Conservation (phyloP, 2,797 vertebrate species). For the Enteromius anoplus region DNA sequence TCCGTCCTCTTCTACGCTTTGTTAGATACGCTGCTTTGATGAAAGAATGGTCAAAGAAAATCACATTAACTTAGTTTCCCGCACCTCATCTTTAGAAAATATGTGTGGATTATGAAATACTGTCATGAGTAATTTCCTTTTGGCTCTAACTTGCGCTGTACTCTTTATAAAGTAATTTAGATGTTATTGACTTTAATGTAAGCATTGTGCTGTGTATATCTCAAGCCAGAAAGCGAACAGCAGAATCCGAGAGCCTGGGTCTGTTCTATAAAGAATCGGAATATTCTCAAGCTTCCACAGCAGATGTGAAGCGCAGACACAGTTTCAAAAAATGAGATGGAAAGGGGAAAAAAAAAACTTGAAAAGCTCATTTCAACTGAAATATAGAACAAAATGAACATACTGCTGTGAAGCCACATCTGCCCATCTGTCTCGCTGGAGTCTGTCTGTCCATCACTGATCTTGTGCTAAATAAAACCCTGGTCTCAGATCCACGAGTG, state of each 20-base stretch:
- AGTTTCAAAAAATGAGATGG: constrained; percentile 38
- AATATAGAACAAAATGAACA: constrained; percentile 71
- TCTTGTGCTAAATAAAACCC: constrained; percentile 67
- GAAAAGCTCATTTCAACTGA: constrained; percentile 76
- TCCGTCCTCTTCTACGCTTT: constrained; percentile 2
- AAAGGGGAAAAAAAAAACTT: constrained; percentile 31
- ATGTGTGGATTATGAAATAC: constrained; percentile 4
- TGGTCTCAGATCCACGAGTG: constrained; percentile 46
- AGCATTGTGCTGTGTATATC: constrained; percentile 3
- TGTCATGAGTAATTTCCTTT: constrained; percentile 8
- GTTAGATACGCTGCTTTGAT: neutral
- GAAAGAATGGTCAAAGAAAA: constrained; percentile 16
- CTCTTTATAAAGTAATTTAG: constrained; percentile 5
- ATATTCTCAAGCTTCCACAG: constrained; percentile 49
- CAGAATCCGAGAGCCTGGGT: neutral
- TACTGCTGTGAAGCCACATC: constrained; percentile 72
- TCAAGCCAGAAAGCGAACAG: neutral
- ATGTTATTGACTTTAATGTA: neutral
- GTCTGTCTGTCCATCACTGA: constrained; percentile 56
- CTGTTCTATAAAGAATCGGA: constrained; percentile 31
- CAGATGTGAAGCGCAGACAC: constrained; percentile 43
- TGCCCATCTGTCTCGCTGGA: constrained; percentile 76
- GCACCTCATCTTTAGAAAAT: constrained; percentile 12
- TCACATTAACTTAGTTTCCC: neutral
- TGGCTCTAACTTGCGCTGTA: neutral